Evolutionary conservation across 2,113 vertebrate species (phyloP).

Genomic region (Callopanchax toddi): DNA sequence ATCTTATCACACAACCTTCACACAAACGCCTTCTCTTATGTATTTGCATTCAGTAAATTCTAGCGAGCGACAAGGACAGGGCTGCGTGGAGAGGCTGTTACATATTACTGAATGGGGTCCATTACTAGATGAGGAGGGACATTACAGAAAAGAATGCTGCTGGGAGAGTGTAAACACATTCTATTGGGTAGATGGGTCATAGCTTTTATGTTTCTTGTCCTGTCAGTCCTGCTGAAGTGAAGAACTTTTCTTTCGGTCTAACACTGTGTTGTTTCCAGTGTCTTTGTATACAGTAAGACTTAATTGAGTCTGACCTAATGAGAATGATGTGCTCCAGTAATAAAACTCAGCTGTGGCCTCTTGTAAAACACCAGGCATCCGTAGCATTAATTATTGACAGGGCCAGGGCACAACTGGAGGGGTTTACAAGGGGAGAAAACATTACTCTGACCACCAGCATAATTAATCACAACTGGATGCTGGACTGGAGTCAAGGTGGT

Average conservation of each 20-base stretch:
- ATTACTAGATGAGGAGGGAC: background rate
- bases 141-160: background rate
- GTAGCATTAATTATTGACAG: slow-evolving; percentile 73
- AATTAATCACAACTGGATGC: slow-evolving; percentile 53
- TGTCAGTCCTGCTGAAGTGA: background rate
- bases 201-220: no score
- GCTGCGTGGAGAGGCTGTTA: slow-evolving; percentile 42
- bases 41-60: slow-evolving; percentile 95
- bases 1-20: slow-evolving; percentile 92
- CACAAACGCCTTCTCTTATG: slow-evolving; percentile 25
- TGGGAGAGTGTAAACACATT: background rate
- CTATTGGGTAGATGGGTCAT: background rate
- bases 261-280: slow-evolving; percentile 14
- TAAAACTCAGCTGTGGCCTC: slow-evolving; percentile 63
- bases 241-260: background rate
- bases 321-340: slow-evolving; percentile 66
- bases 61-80: slow-evolving; percentile 82
- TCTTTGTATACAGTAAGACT: slow-evolving; percentile 45
- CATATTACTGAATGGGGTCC: slow-evolving; percentile 15
- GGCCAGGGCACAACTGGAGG: slow-evolving; percentile 45
- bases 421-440: slow-evolving; percentile 69
- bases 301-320: slow-evolving; percentile 64
- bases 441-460: slow-evolving; percentile 56
- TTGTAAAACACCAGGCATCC: slow-evolving; percentile 69
- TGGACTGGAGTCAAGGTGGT: slow-evolving; percentile 19